A percentile compares a stretch with the other conserved stretches of the same genome.
phyloP scores from a whole-genome alignment of 2,113 vertebrate genomes.

The Stictonetta naevosa region DNA sequence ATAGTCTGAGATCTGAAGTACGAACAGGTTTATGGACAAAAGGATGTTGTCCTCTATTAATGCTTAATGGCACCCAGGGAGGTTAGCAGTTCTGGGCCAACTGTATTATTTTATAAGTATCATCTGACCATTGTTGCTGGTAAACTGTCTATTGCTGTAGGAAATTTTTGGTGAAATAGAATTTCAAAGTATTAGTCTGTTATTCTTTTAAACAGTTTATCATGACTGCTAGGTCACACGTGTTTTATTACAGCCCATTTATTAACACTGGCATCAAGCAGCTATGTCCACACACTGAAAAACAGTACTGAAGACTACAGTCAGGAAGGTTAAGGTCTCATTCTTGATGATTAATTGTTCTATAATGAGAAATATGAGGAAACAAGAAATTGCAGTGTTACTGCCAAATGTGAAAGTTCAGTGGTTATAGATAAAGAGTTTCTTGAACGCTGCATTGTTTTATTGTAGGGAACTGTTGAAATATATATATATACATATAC shows the following conservation, averaged over 20 bases:
- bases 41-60: neutral
- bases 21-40: neutral
- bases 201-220: neutral
- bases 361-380: neutral
- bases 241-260: neutral
- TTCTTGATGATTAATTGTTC: neutral
- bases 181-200: neutral
- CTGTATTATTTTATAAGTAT: neutral
- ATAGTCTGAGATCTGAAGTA: neutral
- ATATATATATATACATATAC: neutral
- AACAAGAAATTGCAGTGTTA: neutral
- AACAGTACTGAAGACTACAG: neutral
- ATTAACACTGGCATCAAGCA: neutral
- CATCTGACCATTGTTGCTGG: neutral
- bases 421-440: neutral
- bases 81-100: neutral
- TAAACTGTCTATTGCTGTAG: neutral
- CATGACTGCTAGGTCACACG: neutral
- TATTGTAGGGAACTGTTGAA: neutral
- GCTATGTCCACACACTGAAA: neutral
- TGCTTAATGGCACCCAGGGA: neutral
- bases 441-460: neutral
- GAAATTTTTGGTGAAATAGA: neutral
- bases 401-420: neutral
- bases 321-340: neutral